Base-by-base conservation (phyloP, 2,888 invertebrate genomes). In the Stegophylla sp. region DNA sequence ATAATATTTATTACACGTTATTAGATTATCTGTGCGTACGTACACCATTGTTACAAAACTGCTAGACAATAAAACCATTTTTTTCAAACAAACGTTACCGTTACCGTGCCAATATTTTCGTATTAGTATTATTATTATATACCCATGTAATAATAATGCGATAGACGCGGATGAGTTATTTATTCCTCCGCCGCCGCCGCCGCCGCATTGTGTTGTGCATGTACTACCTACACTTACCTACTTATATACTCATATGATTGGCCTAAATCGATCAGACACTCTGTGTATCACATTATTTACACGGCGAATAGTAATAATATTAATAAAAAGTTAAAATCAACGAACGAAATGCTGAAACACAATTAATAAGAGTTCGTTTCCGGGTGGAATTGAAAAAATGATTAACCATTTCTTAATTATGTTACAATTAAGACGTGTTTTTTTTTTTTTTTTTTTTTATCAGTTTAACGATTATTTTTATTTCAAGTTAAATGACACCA, bases 21-120 rank as follows among this genome's bases (percentile, higher is more conserved):
- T 71, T 43, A 43, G 12, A 56, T 56, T 41, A 72, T 23, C 17
- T 15, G 12, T 34, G 17, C 23, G 56, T 9, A 20, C 20, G 53
- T 9, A 20, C 23, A 20, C 41, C 20, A 72, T 56, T 56, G 56
- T 72, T 72, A 1, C 63, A n/a, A 64, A 41, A 64, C 13, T 41
- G 34, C 63, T 12, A 64, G 63, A 64, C 63, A 64, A 64, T 64
- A 34, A 41, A 41, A 41, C n/a, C n/a, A 34, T 34, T 61, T 61
- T 61, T 61, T 61, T 61, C 9, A 17, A 34, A 34, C 56, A 2
- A 20, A 23, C 56, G 23, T 56, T 56, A 61, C 61, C 61, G 61
- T 61, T 34, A 61, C 61, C 15, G 61, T 51, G 48, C 13, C 63
- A 3, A 51, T 28, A 53, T 12, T 23, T 20, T 51, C n/a, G 51